A percentile compares a stretch with the other conserved stretches of the same genome.
Evolutionary conservation across 2,888 invertebrate genomes (phyloP).

Genomic region (Anthophora plumipes): DNA sequence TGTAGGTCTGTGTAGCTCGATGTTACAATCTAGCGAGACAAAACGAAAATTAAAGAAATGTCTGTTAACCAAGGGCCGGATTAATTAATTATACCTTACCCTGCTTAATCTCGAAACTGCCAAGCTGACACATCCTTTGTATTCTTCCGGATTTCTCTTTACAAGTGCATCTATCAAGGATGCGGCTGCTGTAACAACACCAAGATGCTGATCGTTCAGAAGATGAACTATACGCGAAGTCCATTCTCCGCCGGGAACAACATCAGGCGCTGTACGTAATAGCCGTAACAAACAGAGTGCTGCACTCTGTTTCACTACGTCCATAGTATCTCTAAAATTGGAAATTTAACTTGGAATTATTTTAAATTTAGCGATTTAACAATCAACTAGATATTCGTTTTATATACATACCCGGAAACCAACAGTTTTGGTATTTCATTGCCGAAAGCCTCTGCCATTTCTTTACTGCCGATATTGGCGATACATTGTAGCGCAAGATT

Average conservation of each 20-base stretch:
- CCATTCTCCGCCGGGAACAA: conserved; percentile 99
- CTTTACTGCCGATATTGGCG: conserved; percentile 99
- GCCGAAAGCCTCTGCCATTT: conserved; percentile 99
- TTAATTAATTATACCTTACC: conserved; percentile 83
- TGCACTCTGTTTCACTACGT: conserved; percentile 99
- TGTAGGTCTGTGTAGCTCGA: conserved; percentile 99
- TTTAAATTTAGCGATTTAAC: not conserved
- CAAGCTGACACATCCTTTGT: conserved; percentile 99
- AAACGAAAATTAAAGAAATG: conserved; percentile 27
- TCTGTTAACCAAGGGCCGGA: not conserved
- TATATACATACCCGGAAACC: conserved; percentile 93
- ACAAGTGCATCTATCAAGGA: conserved; percentile 99
- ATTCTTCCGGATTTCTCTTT: conserved; percentile 99
- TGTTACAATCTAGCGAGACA: conserved; percentile 93
- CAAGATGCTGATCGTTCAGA: conserved; percentile 99
- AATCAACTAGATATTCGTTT: not conserved
- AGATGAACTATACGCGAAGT: conserved; percentile 99
- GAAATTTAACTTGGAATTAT: conserved; percentile 16
- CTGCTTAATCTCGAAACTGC: conserved; percentile 98
- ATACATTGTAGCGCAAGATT: conserved; percentile 99
- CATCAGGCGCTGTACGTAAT: conserved; percentile 97
- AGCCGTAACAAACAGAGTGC: conserved; percentile 97
- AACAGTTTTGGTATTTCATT: conserved; percentile 99
- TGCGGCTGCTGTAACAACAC: conserved; percentile 99
- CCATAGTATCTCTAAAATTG: conserved; percentile 95